Conservation (phyloP, 2,113 vertebrate species). For the Melanocharis versteri region DNA sequence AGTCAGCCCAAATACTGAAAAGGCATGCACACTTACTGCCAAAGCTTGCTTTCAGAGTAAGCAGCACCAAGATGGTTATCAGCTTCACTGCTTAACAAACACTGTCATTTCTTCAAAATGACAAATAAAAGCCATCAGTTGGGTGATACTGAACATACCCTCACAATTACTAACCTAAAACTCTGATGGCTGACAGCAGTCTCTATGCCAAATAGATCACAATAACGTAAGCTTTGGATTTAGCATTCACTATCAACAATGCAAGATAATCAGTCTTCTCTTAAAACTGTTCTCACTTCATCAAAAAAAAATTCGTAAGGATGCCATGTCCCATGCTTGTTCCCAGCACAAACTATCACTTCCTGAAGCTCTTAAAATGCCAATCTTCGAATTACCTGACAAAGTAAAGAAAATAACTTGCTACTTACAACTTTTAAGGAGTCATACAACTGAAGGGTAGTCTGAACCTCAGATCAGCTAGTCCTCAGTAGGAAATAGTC, state of each 20-base stretch:
- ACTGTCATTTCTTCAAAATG: not conserved
- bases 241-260: not conserved
- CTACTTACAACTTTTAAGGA: not conserved
- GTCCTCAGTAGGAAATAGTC: not conserved
- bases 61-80: not conserved
- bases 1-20: not conserved
- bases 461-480: not conserved
- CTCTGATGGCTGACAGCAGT: not conserved
- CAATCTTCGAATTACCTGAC: not conserved
- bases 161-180: not conserved
- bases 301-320: not conserved
- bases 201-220: not conserved
- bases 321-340: not conserved
- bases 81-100: not conserved
- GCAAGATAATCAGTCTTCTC: not conserved
- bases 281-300: not conserved
- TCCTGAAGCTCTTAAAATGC: not conserved
- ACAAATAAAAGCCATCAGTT: not conserved
- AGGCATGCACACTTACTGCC: not conserved
- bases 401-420: not conserved
- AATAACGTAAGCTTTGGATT: not conserved
- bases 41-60: not conserved
- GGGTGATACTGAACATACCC: not conserved
- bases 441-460: not conserved
- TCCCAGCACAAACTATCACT: not conserved